Conservation (phyloP, 2,797 vertebrate genomes). For the Sebastes steindachneri region DNA sequence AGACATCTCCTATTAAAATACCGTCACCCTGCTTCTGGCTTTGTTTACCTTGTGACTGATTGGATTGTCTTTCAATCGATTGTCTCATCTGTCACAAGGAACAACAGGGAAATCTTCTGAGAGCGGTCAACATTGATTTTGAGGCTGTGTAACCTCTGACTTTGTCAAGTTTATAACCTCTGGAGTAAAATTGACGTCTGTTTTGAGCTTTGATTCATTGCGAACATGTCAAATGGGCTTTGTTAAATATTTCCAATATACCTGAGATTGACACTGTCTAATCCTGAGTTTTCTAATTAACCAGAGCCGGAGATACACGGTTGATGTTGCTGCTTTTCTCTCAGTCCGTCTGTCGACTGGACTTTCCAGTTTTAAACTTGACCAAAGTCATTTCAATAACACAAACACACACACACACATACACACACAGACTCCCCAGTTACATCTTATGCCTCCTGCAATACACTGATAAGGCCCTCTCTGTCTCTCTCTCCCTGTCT, state of each 20-base stretch:
- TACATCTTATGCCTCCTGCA: constrained; percentile 81
- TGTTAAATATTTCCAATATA: constrained; percentile 26
- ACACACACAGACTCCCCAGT: constrained; percentile 67
- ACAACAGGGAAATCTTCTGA: constrained; percentile 53
- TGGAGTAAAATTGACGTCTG: background rate
- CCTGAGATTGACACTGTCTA: constrained; percentile 13
- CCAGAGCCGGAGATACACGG: constrained; percentile 42
- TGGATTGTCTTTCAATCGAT: constrained; percentile 57
- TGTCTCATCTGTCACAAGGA: constrained; percentile 37
- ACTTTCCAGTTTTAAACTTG: constrained; percentile 75
- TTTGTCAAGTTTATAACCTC: constrained; percentile 49
- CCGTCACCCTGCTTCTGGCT: constrained; percentile 10
- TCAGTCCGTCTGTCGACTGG: constrained; percentile 70
- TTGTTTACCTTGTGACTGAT: constrained; percentile 62
- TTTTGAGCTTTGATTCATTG: constrained; percentile 11
- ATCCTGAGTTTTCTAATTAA: constrained; percentile 42
- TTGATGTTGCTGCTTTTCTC: constrained; percentile 48
- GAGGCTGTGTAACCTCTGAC: constrained; percentile 47
- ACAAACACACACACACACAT: constrained; percentile 46
- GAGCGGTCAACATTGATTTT: constrained; percentile 56
- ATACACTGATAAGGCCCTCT: constrained; percentile 76
- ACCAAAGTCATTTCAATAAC: constrained; percentile 84
- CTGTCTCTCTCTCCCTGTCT: constrained; percentile 55
- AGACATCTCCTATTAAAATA: constrained; percentile 17
- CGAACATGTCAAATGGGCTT: background rate